Evolutionary conservation across 1,140 invertebrate species (phyloP).

Genomic region (Ooceraea biroi): DNA sequence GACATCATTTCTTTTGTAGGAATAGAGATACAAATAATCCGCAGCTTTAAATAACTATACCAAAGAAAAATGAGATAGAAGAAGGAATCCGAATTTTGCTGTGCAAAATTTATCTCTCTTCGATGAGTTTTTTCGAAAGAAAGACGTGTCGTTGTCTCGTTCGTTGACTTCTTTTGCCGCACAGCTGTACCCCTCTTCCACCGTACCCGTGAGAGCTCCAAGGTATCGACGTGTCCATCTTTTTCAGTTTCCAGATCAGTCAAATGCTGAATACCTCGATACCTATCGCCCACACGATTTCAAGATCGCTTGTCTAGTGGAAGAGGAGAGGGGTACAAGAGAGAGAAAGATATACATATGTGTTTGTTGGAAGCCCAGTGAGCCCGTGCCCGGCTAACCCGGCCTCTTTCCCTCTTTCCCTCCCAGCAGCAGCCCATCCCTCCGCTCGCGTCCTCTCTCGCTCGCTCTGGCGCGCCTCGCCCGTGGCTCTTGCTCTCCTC

Average conservation of each 20-base stretch:
- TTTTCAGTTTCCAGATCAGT: slow-evolving; percentile 69
- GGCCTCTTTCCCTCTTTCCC: slow-evolving; percentile 22
- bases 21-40: too few relatives aligned
- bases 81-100: slow-evolving; percentile 5
- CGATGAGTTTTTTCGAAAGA: slow-evolving; percentile 31
- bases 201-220: slow-evolving; percentile 53
- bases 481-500: slow-evolving; percentile 46
- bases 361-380: slow-evolving; percentile 21
- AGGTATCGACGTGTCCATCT: slow-evolving; percentile 69
- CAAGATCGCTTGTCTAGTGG: slow-evolving; percentile 62
- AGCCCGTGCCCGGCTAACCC: slow-evolving; percentile 23
- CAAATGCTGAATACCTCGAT: slow-evolving; percentile 73
- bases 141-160: slow-evolving; percentile 37
- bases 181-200: background rate
- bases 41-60: too few relatives aligned
- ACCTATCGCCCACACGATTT: slow-evolving; percentile 74
- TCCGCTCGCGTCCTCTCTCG: background rate
- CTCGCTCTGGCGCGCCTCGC: background rate
- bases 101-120: slow-evolving; percentile 53
- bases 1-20: too few relatives aligned
- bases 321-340: slow-evolving; percentile 21
- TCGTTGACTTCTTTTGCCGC: slow-evolving; percentile 51
- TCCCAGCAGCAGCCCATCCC: too few relatives aligned
- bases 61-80: background rate
- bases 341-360: slow-evolving; percentile 20